Percentiles rank a stretch among this genome's conserved stretches.
Conservation (phyloP, 2,113 vertebrate species). For the Chelonoidis abingdonii region DNA sequence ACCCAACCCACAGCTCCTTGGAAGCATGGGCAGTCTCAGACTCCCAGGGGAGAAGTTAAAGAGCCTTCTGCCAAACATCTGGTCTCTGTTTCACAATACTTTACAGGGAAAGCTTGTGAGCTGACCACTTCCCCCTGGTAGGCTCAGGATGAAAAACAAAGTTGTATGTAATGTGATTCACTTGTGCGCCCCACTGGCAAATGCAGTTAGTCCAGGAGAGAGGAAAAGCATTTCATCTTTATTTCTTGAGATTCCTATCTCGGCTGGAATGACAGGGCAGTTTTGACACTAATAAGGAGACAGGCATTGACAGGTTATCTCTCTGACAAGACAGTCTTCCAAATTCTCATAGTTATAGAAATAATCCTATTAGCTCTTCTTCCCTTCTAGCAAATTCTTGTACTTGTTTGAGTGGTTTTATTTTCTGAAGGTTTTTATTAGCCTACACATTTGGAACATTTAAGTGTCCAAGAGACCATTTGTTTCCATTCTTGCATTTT, state of each 20-base stretch:
- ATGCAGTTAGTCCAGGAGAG: not conserved
- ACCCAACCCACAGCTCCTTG: not conserved
- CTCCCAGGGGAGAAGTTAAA: not conserved
- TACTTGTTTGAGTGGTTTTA: rapidly evolving
- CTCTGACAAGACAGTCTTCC: not conserved
- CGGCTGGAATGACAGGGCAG: rapidly evolving
- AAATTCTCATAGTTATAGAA: not conserved
- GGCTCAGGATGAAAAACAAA: not conserved
- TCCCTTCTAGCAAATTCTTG: not conserved
- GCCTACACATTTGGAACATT: not conserved
- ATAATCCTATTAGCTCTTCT: not conserved
- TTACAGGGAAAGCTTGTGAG: too few relatives aligned
- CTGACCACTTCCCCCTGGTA: rapidly evolving
- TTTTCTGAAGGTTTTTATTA: not conserved
- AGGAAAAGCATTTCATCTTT: not conserved
- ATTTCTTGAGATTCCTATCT: not conserved
- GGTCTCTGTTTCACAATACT: not conserved
- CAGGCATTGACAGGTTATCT: rapidly evolving
- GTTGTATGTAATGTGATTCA: not conserved
- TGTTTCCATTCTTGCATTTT: not conserved
- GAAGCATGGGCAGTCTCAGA: rapidly evolving
- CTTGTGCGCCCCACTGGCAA: not conserved
- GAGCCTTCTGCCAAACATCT: not conserved
- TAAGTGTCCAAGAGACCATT: not conserved
- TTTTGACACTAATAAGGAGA: not conserved